These are phyloP conservation scores for Amiota communis DNA, from an alignment of 2,888 invertebrate genomes.

Conservation along the genomic window DNA sequence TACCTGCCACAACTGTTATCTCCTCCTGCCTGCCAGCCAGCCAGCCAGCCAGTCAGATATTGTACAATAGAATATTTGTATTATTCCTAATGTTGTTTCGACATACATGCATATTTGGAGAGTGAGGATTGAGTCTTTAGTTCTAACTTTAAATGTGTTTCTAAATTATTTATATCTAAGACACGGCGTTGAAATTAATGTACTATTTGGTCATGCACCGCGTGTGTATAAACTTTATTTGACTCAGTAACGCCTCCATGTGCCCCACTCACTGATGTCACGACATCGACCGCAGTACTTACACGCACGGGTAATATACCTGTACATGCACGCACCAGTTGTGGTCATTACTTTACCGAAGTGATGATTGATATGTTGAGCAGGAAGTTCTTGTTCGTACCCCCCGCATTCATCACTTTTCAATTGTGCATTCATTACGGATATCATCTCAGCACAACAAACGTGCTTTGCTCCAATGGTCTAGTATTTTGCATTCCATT, in stretches of 20 bases:
- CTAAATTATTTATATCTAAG: constrained; percentile 55
- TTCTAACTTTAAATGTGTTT: constrained; percentile 39
- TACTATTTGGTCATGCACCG: constrained; percentile 26
- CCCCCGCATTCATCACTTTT: not conserved
- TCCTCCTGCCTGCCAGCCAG: not conserved
- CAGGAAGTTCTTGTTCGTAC: constrained; percentile 35
- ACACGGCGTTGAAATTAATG: constrained; percentile 47
- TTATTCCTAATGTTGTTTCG: not conserved
- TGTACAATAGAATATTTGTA: not conserved
- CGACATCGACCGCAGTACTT: constrained; percentile 35
- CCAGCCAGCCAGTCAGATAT: too few species aligned
- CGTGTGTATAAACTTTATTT: not conserved
- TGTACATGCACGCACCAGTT: constrained; percentile 46
- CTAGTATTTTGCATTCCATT: not conserved
- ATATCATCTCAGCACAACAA: not conserved
- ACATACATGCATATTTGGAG: constrained; percentile 22
- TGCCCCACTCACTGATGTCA: not conserved
- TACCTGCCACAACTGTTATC: not conserved
- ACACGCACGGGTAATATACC: constrained; percentile 35
- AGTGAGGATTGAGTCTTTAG: too few species aligned
- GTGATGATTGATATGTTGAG: constrained; percentile 62
- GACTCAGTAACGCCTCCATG: not conserved
- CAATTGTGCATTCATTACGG: constrained; percentile 10
- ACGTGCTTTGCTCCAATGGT: too few species aligned
- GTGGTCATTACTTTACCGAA: constrained; percentile 32